Base-by-base conservation (phyloP, 2,888 invertebrate species). In the Laspeyria flexula region DNA sequence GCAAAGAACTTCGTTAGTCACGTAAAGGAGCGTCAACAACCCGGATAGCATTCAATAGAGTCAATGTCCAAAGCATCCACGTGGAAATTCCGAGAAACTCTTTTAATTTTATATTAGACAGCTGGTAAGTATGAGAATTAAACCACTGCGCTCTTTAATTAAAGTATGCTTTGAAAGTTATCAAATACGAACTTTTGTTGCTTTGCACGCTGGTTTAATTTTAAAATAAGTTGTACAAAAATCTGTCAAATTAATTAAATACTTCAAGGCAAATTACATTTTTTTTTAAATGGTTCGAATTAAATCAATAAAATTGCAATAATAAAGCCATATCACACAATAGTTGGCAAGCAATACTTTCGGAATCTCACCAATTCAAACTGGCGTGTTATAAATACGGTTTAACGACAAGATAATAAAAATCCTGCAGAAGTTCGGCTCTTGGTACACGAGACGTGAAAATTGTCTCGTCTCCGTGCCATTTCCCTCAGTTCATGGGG, bases 401-500 rank as follows among this genome's bases (percentile, higher is more conserved):
- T 46, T 35, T 58, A 58, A 55, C 48, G 61, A 61, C 59, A 47
- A 64, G 43, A 59, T 48, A 55, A 65, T 57, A 63, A 65, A 65
- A 66, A 55, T 54, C 53, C 48, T 31, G 43, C 54, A 45, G 46
- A n/a, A n/a, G n/a, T 40, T 7, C 25, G 4, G 7, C 5, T 52
- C 35, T 54, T 49, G 47, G 46, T 56, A 47, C 54, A 43, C 50
- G 55, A 57, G 34, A 56, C 59, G 53, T 53, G 66, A 68, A 69
- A 68, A 67, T 65, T 60, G 60, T 67, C 67, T 77, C 58, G 75
- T 80, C 77, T 75, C 70, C 63, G 77, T 86, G 85, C 87, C 86
- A 86, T 87, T 86, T 84, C 69, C 70, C 72, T 65, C 81, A 81
- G 90, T 90, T 90, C 88, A 90, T 78, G 78, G 73, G 90, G 90